phyloP scores from a whole-genome alignment of 2,888 invertebrate genomes.

The Drosophila nr. perissopoda region DNA sequence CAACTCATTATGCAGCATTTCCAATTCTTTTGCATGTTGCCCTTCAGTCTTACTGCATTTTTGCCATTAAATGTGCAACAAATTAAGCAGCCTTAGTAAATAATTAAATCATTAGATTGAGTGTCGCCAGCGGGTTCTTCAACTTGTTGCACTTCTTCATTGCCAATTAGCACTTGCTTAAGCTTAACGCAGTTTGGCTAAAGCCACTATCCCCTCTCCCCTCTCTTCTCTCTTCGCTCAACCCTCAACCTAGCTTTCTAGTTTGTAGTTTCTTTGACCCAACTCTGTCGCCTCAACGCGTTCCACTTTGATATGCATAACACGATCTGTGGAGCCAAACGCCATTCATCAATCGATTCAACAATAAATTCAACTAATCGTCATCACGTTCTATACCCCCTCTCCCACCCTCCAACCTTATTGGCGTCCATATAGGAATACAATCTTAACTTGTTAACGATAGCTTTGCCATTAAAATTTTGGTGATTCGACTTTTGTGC shows the following conservation, averaged over 20 bases:
- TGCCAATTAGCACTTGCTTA: slow-evolving; percentile 27
- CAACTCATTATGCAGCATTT: not conserved
- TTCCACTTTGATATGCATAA: slow-evolving; percentile 49
- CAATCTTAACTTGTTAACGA: slow-evolving; percentile 57
- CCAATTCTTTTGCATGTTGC: not conserved
- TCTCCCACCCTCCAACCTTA: not conserved
- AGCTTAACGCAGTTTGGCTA: slow-evolving; percentile 9
- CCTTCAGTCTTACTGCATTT: not conserved
- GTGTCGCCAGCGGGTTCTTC: slow-evolving; percentile 23
- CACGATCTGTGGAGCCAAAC: slow-evolving; percentile 49
- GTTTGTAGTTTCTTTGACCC: slow-evolving; percentile 5
- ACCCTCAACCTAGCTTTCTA: not conserved
- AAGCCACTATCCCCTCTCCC: not conserved
- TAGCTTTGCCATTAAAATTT: slow-evolving; percentile 21
- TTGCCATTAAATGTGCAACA: slow-evolving; percentile 9
- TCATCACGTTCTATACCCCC: slow-evolving; percentile 38
- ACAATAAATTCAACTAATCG: slow-evolving; percentile 63
- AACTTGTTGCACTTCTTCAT: slow-evolving; percentile 36
- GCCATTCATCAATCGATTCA: slow-evolving; percentile 60
- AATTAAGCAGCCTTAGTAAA: slow-evolving; percentile 10
- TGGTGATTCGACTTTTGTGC: slow-evolving; percentile 31
- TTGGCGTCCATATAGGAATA: slow-evolving; percentile 4
- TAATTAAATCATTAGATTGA: slow-evolving; percentile 23
- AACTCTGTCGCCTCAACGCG: not conserved
- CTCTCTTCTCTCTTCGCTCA: not conserved